Base-by-base conservation (phyloP, 2,797 vertebrate species). In the Halcyon chelicuti region DNA sequence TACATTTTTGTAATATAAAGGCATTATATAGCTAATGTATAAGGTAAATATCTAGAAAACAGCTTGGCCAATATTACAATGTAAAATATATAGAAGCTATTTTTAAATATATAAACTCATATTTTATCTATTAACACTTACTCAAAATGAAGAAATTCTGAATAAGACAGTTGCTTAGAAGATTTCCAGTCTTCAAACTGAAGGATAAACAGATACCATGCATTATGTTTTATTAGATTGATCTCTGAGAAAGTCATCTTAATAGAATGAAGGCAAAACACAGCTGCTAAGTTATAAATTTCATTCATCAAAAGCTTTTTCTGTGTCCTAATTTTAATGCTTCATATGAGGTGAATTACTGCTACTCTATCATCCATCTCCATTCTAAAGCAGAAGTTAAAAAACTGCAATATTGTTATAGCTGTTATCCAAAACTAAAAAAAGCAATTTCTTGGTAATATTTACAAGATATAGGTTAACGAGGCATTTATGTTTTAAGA, bases 261-360 rank as follows among this genome's bases (percentile, higher is more conserved):
- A 52, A 33, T 10, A 81, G 58, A 88, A 86, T 54, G 20, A 92
- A 76, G 65, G 52, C 29, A 83, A 88, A 94, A 68, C 60, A 25
- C 19, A 68, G 26, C 63, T 92, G 71, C 51, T 77, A 79, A 1
- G 4, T 66, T 58, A 40, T 11, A 39, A 73, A 52, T 63, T 86
- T 82, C 67, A 79, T 96, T 95, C 47, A 91, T 91, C 63, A 86
- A 51, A 87, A 81, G 19, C 5, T 52, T 73, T 79, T 71, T 66
- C n/a, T 58, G 14, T 63, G 21, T 52, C 75, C 44, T 77, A 44
- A 39, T 87, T 84, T 62, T 90, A 81, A 33, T 65, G 57, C 10
- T 83, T 10, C 58, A 72, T 57, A 29, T 35, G 37, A 78, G 42
- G 15, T 81, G 35, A 93, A 88, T 93, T 91, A 46, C 21, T 90